Base-by-base conservation (phyloP, 2,888 invertebrate genomes). In the Xanthorhoe spadicearia region DNA sequence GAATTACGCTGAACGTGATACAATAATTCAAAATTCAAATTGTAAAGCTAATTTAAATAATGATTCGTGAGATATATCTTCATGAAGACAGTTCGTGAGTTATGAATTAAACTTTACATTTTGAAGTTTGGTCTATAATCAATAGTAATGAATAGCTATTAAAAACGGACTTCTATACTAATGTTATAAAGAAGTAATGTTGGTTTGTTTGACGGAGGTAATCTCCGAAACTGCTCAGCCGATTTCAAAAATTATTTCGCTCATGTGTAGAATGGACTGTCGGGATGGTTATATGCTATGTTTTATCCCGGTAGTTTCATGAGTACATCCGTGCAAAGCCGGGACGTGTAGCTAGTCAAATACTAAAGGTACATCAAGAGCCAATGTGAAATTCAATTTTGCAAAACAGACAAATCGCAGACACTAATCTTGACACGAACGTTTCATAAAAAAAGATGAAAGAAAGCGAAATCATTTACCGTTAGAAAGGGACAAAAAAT, bases 1-100 rank as follows among this genome's bases (percentile, higher is more conserved):
- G 46, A 70, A 71, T 71, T 64, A 70, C 60, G 59, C 53, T 32
- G 50, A 52, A 61, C 55, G 56, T 71, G 71, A 59, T 68, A 32
- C 58, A 57, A 61, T 72, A 43, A 58, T 64, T 70, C 61, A 61
- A 62, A 64, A 69, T 69, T 67, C 66, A 66, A 68, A 68, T 69
- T 35, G 58, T 43, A 57, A 43, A 50, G 50, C 57, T 66, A 46
- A 63, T 64, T 64, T 54, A 18, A 64, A 68, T 64, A 57, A 68
- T 56, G 49, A 58, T 48, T 53, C 48, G 28, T 66, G 57, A 50
- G 32, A 59, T 58, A 8, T 28, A 53, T 54, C 62, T 50, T 53
- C 32, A 48, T 13, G 17, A 13, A 13, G 13, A 23, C 23, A 23
- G 17, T 17, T 13, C 48, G 38, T 48, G 15, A 7, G 48, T 48